Evolutionary conservation across 2,797 vertebrate genomes (phyloP).

Genomic region (Typhlichthys subterraneus): DNA sequence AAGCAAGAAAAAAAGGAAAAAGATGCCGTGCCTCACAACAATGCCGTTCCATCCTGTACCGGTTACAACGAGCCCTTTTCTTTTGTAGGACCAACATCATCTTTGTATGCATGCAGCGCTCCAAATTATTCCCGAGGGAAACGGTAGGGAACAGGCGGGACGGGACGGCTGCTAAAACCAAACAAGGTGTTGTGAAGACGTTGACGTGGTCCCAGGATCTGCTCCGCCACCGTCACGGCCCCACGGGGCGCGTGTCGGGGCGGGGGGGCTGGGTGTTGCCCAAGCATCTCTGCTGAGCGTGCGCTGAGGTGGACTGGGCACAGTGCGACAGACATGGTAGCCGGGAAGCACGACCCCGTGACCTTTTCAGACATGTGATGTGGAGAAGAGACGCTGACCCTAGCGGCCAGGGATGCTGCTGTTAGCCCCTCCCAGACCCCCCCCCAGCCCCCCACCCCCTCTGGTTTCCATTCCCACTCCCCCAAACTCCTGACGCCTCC

Average conservation of each 20-base stretch:
- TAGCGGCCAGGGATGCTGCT: constrained; percentile 19
- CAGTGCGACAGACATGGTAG: constrained; percentile 59
- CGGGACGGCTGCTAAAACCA: constrained; percentile 30
- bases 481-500: constrained; percentile 74
- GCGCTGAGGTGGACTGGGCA: constrained; percentile 52
- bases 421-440: not conserved
- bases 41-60: constrained; percentile 44
- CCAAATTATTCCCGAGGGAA: constrained; percentile 28
- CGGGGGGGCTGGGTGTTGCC: constrained; percentile 45
- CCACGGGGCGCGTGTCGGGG: constrained; percentile 51
- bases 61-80: constrained; percentile 23
- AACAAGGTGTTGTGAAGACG: constrained; percentile 39
- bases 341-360: constrained; percentile 50
- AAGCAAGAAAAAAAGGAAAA: constrained; percentile 53
- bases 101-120: constrained; percentile 4
- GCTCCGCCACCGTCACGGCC: constrained; percentile 25
- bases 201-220: constrained; percentile 9
- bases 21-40: constrained; percentile 48
- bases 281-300: constrained; percentile 38
- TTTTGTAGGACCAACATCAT: constrained; percentile 13
- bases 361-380: constrained; percentile 40
- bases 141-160: constrained; percentile 23
- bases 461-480: constrained; percentile 72
- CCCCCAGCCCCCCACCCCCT: constrained; percentile 45
- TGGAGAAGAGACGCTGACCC: constrained; percentile 58